phyloP scores from a whole-genome alignment of 2,888 invertebrate species.

The Hetaerina titia region DNA sequence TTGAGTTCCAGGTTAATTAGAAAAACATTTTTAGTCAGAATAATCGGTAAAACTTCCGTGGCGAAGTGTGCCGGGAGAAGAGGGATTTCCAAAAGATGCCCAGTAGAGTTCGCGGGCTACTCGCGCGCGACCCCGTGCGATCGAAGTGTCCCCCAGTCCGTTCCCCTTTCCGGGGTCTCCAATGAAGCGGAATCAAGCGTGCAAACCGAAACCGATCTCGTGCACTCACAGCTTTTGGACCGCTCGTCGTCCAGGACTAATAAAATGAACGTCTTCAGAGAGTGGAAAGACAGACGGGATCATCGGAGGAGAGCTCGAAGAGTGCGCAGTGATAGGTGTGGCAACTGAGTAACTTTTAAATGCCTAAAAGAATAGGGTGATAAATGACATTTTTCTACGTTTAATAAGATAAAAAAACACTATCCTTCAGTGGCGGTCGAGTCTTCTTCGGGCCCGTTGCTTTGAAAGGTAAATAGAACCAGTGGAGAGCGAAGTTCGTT shows the following conservation, averaged over 20 bases:
- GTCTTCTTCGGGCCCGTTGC: background rate
- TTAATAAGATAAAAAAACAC: background rate
- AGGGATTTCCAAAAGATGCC: background rate
- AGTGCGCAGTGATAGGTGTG: background rate
- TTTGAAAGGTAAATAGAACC: background rate
- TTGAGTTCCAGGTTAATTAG: background rate
- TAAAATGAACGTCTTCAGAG: slow-evolving; percentile 53
- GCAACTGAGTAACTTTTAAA: background rate
- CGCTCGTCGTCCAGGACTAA: slow-evolving; percentile 15
- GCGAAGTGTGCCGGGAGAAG: background rate
- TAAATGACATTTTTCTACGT: background rate
- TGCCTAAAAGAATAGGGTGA: background rate
- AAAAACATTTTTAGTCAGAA: background rate
- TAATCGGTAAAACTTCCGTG: background rate
- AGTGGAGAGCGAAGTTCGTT: background rate
- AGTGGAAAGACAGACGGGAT: slow-evolving; percentile 37
- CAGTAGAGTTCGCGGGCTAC: background rate
- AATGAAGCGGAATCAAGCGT: slow-evolving; percentile 48
- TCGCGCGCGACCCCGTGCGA: background rate
- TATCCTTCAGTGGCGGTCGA: background rate
- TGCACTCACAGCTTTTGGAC: background rate
- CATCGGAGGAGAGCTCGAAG: slow-evolving; percentile 46
- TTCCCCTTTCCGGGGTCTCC: background rate
- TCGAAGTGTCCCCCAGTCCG: slow-evolving; percentile 8
- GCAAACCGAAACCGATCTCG: background rate